Base-by-base conservation (phyloP, 2,113 vertebrate genomes). In the Toxotes jaculatrix region DNA sequence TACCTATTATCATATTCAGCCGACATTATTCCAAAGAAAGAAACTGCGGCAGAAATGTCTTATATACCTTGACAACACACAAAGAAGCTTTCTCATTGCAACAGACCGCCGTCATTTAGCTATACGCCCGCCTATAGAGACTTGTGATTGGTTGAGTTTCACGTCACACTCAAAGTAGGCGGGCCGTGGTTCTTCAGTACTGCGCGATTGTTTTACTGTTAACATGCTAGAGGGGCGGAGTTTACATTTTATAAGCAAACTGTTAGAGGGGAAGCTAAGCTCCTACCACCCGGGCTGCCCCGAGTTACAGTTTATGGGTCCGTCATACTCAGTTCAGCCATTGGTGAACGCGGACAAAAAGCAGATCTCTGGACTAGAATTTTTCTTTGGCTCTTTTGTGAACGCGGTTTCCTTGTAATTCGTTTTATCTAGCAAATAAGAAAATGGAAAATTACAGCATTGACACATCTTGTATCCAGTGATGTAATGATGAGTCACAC, bases 1-100 rank as follows among this genome's bases (percentile, higher is more conserved):
- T 87, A 95, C 95, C 95, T 95, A 84, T 95, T 93, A 66, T 95
- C 95, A 93, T 94, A 93, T 88, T 95, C 91, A 79, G 95, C 94
- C 93, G 95, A 95, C 95, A 96, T 96, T 93, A 92, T 95, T 87
- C 91, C 95, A 95, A 95, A 95, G 93, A 92, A 92, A 92, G 92
- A 93, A 77, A 78, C 77, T 73, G 85, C 76, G 88, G 91, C 88
- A 93, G 89, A 93, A 92, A 94, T 90, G 80, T 91, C 68, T 93
- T 94, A 90, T 95, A 95, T 95, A 95, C 82, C 89, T 81, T 80
- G 78, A 87, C 47, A 68, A 76, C 56, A 75, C 47, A 73, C 42
- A 55, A 81, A 45, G 69, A 47, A 23, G 68, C 38, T 3, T 67
- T 75, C 56, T 88, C 70, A 95, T 96, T 95, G 94, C 67, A 82